Evolutionary conservation across 1,140 invertebrate species (phyloP), one percentile per base, ranked within the genome.

Genomic region (Ceratosolen fusciceps): DNA sequence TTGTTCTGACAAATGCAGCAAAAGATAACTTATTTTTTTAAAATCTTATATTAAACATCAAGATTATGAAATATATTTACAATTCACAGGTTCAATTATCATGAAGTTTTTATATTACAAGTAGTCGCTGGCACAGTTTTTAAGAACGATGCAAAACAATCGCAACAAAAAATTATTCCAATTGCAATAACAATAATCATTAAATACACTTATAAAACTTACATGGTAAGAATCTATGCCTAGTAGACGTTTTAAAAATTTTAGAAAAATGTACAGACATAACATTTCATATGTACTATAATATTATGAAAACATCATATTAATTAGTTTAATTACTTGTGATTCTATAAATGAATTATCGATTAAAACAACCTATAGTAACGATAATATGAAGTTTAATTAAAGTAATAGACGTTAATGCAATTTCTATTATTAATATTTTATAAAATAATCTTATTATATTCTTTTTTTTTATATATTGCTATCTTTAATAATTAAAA

Each of bases 21-120:
- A 56, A 26, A 75, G 14, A 43, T 56, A 78, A 83, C 65, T 29
- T 37, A 80, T 52, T 2, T 74, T 78, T 12, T 21, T 78, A 39
- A 21, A 74, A 76, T 73, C 26, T 26, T 67, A 47, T 52, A 31
- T 74, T 79, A 68, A 74, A 80, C 58, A 73, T 68, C 77, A 82
- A 83, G 37, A 83, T 81, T 78, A 67, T 43, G 83, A 85, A 79
- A 81, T 52, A 76, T 85, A 85, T 84, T 83, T 84, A 86, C 80
- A 82, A 65, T 79, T 80, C 24, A 39, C 47, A 49, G 58, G 79
- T 79, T 73, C 54, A 79, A 80, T 71, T 83, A 82, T 79, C 74
- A 74, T 73, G 9, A 80, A 56, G 65, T 29, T 67, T 56, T 74
- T 71, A 72, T 79, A 60, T 71, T 79, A 79, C 67, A 81, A 52